Evolutionary conservation across 2,113 vertebrate genomes (phyloP).

Genomic region (Columba janthina): DNA sequence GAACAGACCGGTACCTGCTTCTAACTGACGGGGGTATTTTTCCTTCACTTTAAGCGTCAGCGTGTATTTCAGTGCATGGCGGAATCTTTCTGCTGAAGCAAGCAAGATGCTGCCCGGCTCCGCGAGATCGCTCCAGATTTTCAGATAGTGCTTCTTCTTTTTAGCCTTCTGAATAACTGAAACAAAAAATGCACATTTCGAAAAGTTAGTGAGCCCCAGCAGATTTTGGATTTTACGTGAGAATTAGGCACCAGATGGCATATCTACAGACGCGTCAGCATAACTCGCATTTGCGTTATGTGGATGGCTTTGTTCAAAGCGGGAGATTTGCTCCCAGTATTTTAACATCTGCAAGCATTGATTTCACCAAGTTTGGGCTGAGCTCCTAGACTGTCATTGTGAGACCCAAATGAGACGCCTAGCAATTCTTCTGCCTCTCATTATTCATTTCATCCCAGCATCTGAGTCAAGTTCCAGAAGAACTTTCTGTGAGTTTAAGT

Average conservation of each 20-base stretch:
- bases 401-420: neutral
- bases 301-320: neutral
- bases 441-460: neutral
- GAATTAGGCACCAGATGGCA: neutral
- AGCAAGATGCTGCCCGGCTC: conserved; percentile 73
- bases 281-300: neutral
- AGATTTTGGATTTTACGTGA: neutral
- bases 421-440: neutral
- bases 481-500: neutral
- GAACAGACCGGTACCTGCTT: conserved; percentile 78
- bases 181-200: neutral
- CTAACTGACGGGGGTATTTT: conserved; percentile 86
- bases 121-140: conserved; percentile 86
- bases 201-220: neutral
- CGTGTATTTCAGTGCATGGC: conserved; percentile 77
- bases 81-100: conserved; percentile 75
- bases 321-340: neutral
- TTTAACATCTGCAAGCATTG: neutral
- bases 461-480: neutral
- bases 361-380: neutral
- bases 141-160: conserved; percentile 77
- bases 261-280: neutral
- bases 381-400: neutral
- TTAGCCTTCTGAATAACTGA: conserved; percentile 85
- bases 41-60: conserved; percentile 85